phyloP scores from a whole-genome alignment of 2,888 invertebrate species.

The Aplocera efformata region DNA sequence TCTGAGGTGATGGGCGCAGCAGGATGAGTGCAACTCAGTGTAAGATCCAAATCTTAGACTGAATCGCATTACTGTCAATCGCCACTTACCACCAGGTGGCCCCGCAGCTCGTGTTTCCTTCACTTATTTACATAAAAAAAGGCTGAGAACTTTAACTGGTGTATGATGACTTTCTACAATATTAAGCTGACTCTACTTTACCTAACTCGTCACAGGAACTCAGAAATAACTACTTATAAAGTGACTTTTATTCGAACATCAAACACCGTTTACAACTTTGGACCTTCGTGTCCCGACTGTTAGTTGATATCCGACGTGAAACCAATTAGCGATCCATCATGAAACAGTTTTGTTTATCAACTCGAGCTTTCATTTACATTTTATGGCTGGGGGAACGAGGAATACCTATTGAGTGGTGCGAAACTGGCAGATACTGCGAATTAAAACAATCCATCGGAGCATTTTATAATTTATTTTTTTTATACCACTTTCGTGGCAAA shows the following conservation, averaged over 20 bases:
- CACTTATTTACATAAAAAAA: too few species aligned
- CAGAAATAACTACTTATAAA: background rate
- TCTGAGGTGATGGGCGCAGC: too few species aligned
- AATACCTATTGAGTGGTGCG: conserved; percentile 12
- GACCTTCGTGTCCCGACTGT: conserved; percentile 22
- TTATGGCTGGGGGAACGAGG: conserved; percentile 23
- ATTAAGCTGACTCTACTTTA: background rate
- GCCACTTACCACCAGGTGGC: too few species aligned
- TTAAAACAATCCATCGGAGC: conserved; percentile 15
- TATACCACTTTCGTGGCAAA: too few species aligned
- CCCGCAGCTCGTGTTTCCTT: too few species aligned
- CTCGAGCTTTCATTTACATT: conserved; percentile 33
- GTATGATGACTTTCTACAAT: too few species aligned
- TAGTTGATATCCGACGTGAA: conserved; percentile 27
- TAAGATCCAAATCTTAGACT: too few species aligned
- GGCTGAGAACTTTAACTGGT: too few species aligned
- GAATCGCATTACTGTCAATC: too few species aligned
- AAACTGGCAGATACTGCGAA: conserved; percentile 26
- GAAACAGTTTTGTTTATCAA: conserved; percentile 32
- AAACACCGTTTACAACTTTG: conserved; percentile 18
- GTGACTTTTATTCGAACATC: conserved; percentile 9
- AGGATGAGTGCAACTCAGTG: too few species aligned
- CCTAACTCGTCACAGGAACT: background rate
- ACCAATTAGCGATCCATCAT: conserved; percentile 34
- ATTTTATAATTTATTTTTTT: too few species aligned